These are phyloP conservation scores for Zapus hudsonius DNA, from an alignment of 2,113 vertebrate species.

Conservation along the genomic window DNA sequence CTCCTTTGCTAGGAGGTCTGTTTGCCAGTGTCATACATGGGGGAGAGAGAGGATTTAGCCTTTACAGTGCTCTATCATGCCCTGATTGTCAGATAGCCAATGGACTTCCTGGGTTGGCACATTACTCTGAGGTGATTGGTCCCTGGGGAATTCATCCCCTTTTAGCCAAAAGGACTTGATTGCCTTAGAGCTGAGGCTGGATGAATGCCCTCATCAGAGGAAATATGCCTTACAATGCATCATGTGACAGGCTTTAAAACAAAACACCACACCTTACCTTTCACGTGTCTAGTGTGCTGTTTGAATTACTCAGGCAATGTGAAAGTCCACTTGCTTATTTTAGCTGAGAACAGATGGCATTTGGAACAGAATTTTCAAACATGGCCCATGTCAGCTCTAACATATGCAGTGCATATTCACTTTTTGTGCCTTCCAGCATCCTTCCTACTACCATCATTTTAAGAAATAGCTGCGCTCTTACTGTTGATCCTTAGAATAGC, in stretches of 20 bases:
- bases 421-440: neutral
- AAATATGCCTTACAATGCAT: constrained; percentile 47
- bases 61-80: neutral
- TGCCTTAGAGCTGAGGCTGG: neutral
- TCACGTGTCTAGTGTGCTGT: neutral
- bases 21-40: neutral
- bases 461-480: neutral
- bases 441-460: neutral
- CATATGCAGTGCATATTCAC: neutral
- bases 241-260: constrained; percentile 1
- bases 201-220: constrained; percentile 15
- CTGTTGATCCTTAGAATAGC: neutral
- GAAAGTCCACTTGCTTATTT: constrained; percentile 13
- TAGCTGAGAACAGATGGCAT: constrained; percentile 19
- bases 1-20: neutral
- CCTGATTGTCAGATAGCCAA: neutral
- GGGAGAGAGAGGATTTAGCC: neutral
- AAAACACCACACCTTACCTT: neutral
- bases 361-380: constrained; percentile 49
- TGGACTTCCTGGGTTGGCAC: neutral
- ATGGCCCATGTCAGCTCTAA: neutral
- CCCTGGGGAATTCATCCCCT: neutral
- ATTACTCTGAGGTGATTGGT: constrained; percentile 37
- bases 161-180: constrained; percentile 26
- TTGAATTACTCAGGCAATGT: constrained; percentile 43